These are phyloP conservation scores for Lamproptera curius DNA, from an alignment of 2,888 invertebrate species.

Conservation along the genomic window DNA sequence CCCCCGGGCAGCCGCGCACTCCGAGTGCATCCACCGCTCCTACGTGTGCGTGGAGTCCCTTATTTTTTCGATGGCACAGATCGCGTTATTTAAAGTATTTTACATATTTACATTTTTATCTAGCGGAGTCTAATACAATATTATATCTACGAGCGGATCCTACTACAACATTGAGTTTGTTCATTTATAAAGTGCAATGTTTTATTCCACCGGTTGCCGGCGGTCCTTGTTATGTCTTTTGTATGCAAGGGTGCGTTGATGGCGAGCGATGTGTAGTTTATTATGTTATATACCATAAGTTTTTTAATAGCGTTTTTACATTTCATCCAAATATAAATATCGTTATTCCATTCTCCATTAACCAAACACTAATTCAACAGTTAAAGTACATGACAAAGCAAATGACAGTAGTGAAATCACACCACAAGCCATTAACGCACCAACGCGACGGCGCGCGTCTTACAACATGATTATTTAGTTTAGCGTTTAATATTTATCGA, in stretches of 20 bases:
- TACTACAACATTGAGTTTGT: conserved; percentile 78
- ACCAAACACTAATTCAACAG: too few species aligned
- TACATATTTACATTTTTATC: conserved; percentile 78
- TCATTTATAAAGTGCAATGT: conserved; percentile 75
- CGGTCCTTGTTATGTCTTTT: conserved; percentile 72
- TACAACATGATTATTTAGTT: conserved; percentile 71
- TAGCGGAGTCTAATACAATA: conserved; percentile 76
- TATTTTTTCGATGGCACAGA: conserved; percentile 75
- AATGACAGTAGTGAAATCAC: too few species aligned
- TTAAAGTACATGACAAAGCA: too few species aligned
- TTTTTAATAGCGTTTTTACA: too few species aligned
- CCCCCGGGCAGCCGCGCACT: conserved; percentile 29
- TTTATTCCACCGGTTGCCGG: conserved; percentile 76
- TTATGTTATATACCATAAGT: too few species aligned
- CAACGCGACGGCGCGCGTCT: conserved; percentile 72
- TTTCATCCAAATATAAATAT: too few species aligned
- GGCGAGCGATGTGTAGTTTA: conserved; percentile 47
- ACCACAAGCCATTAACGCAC: conserved; percentile 38
- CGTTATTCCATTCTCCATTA: too few species aligned
- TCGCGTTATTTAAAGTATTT: conserved; percentile 75
- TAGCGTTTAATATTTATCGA: conserved; percentile 49
- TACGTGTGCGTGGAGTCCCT: conserved; percentile 73
- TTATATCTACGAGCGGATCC: conserved; percentile 75
- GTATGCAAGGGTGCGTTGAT: conserved; percentile 63
- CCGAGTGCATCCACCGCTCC: conserved; percentile 56